Conservation (phyloP, 64 coral and sea anemone genomes). For the Pachyseris speciosa region DNA sequence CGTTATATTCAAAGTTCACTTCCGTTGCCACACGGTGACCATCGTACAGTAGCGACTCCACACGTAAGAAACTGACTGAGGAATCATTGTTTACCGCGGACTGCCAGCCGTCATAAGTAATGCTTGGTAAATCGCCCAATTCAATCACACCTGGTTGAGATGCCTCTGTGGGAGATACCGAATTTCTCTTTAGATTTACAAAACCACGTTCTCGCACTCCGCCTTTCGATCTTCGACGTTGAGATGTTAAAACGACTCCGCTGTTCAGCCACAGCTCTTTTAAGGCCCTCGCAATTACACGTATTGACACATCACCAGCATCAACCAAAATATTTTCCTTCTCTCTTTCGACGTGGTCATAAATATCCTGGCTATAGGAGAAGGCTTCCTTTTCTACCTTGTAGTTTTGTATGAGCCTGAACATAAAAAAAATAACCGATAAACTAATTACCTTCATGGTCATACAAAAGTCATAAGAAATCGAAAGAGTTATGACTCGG, state of each 20-base stretch:
- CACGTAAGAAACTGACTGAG: background rate
- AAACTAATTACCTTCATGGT: no score
- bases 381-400: constrained; percentile 10
- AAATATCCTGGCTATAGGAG: background rate
- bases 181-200: background rate
- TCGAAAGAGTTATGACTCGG: no score
- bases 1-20: constrained; percentile 5
- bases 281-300: background rate
- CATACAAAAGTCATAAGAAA: no score
- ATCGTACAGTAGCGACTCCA: background rate
- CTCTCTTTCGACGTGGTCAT: background rate
- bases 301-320: background rate
- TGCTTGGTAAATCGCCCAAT: background rate
- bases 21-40: constrained; percentile 7
- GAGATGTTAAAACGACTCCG: background rate
- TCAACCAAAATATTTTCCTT: background rate
- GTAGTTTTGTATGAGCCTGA: constrained; percentile 6
- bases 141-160: background rate
- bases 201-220: background rate
- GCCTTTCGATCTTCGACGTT: background rate
- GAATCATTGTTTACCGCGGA: background rate
- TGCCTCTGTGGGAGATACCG: background rate
- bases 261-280: constrained; percentile 2
- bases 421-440: background rate
- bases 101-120: background rate